Base-by-base conservation (phyloP, 2,888 invertebrate species). In the Chrysina gloriosa region DNA sequence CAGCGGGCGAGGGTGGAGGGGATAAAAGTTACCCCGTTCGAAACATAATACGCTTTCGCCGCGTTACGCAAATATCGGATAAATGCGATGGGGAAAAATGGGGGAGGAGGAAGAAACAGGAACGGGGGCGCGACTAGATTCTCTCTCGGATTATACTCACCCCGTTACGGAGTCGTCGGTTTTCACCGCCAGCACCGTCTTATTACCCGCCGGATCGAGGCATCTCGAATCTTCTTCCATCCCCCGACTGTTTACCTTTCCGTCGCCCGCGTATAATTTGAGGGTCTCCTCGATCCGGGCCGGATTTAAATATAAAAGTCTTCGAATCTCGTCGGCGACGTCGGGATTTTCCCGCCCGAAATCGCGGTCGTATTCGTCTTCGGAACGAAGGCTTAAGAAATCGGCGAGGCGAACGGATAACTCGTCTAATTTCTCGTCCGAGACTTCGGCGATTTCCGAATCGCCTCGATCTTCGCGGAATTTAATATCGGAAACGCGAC, bases 261-360 rank as follows among this genome's bases (percentile, higher is more conserved):
- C 29, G 7, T 14, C 14, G 5, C 14, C n/a, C n/a, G n/a, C n/a
- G n/a, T n/a, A n/a, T n/a, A 42, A 42, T 42, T 42, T 11, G n/a
- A 11, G 6, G 9, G 25, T 29, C 3, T 63, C 56, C 3, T 27
- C 29, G 29, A 67, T 58, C 23, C 50, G 48, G 39, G 23, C 47
- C 6, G 58, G 61, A 39, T 61, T 67, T 9, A 39, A 3, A 42
- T 63, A 63, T 31, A 67, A 39, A 2, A 52, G 39, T 29, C 42
- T 63, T 36, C 63, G 63, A 19, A 67, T 63, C 36, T 67, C 50
- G 45, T 5, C 19, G 3, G 63, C 63, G 3, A 63, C 25, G 14
- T 39, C 16, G 25, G 2, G 9, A 16, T 47, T 5, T 14, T 42
- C 42, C 5, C n/a, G n/a, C 21, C 58, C 19, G 11, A 34, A 21